These are phyloP conservation scores for Podarcis muralis DNA, from an alignment of 2,113 vertebrate species.

Conservation along the genomic window DNA sequence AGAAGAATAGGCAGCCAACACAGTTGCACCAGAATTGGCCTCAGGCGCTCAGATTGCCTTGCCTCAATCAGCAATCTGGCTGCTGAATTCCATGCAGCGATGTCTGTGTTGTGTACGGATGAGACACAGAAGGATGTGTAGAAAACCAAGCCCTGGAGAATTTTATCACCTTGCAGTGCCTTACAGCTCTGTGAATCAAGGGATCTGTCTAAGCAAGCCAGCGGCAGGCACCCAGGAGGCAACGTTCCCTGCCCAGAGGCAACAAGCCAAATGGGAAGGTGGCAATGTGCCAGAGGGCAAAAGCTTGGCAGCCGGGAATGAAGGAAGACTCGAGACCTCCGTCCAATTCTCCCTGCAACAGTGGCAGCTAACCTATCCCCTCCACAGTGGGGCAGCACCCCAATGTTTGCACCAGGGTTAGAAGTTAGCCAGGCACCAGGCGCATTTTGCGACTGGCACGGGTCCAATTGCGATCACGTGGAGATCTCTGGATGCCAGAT, in stretches of 20 bases:
- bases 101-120: background rate
- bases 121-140: background rate
- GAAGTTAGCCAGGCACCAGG: too few relatives aligned
- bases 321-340: background rate
- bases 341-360: background rate
- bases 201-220: background rate
- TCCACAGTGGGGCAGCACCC: background rate
- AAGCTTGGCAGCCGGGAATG: background rate
- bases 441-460: too few relatives aligned
- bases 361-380: background rate
- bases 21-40: too few relatives aligned
- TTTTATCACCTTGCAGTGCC: background rate
- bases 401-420: too few relatives aligned
- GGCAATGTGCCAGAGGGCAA: background rate
- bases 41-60: too few relatives aligned
- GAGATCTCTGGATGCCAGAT: too few relatives aligned
- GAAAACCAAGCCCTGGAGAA: background rate
- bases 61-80: too few relatives aligned
- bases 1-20: too few relatives aligned
- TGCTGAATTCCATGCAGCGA: too few relatives aligned
- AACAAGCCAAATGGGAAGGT: background rate
- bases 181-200: background rate
- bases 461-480: too few relatives aligned
- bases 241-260: background rate
- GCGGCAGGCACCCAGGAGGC: too few relatives aligned